Evolutionary conservation across 2,888 invertebrate genomes (phyloP), one percentile per base, ranked within the genome.

Genomic region (Lithosia quadra): DNA sequence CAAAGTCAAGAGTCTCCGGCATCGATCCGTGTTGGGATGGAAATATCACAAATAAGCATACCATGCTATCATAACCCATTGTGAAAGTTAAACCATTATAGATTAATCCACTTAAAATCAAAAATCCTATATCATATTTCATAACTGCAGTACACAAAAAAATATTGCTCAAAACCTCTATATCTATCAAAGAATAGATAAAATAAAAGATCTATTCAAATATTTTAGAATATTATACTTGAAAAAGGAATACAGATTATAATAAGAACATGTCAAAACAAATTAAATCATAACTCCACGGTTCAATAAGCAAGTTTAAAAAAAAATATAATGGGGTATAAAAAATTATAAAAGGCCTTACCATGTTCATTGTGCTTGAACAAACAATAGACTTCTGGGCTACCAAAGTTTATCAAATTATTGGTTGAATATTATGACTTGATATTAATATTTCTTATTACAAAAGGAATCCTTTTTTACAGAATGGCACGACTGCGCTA

Each of bases 241-340:
- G 70, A 80, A 86, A 77, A 86, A 84, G 78, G 87, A 80, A 33
- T 34, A 86, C 84, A 81, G 78, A 79, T 81, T 74, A 89, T 88
- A 90, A 91, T 90, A 89, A 87, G 87, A 89, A 83, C 90, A 88
- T 95, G 95, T 93, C 95, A 93, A 88, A 95, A 94, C 91, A 91
- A 88, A 94, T 95, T 90, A 94, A 89, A 94, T 95, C 95, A 95
- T 95, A 95, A 93, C 90, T 92, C 88, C 86, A 93, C 71, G 81
- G 88, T 87, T 92, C 90, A 95, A 92, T 93, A 87, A 88, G 78
- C 86, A 87, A 86, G 86, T 86, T 86, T 84, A 85, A 83, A 86
- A 87, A 89, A 75, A 73, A 87, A 85, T 80, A 87, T 85, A 85
- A 88, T 82, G 78, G 87, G 82, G 83, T 83, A 87, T 71, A 89